Evolutionary conservation across 2,113 vertebrate genomes (phyloP).

Genomic region (Oncorhynchus gorbuscha): DNA sequence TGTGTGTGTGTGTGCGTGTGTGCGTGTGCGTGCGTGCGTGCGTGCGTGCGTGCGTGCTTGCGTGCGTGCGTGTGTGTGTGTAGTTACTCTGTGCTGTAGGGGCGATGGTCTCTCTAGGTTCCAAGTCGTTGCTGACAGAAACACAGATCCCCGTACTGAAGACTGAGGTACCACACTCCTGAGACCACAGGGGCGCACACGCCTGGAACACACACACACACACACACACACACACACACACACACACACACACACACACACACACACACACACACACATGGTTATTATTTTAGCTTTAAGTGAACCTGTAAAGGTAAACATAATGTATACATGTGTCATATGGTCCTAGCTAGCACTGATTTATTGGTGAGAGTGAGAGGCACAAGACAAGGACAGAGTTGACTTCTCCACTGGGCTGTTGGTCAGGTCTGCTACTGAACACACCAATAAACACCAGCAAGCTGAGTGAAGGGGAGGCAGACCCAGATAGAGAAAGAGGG

Average conservation of each 20-base stretch:
- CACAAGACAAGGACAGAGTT: too few relatives aligned
- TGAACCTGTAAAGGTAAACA: background rate
- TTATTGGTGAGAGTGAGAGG: slow-evolving; percentile 15
- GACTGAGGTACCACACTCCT: slow-evolving; percentile 88
- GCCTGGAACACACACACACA: slow-evolving; percentile 69
- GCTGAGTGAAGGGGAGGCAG: slow-evolving; percentile 10
- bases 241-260: slow-evolving; percentile 33
- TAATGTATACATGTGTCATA: too few relatives aligned
- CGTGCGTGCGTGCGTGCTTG: too few relatives aligned
- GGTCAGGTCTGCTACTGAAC: too few relatives aligned
- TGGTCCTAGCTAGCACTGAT: slow-evolving; percentile 4
- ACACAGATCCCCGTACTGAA: slow-evolving; percentile 92
- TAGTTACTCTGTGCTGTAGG: slow-evolving; percentile 87
- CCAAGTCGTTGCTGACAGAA: slow-evolving; percentile 77
- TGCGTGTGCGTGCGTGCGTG: too few relatives aligned
- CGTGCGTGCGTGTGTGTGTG: background rate
- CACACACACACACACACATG: slow-evolving; percentile 26
- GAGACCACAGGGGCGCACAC: slow-evolving; percentile 94
- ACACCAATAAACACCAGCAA: too few relatives aligned
- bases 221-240: slow-evolving; percentile 21
- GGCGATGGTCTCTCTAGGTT: slow-evolving; percentile 73
- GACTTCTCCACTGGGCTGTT: too few relatives aligned
- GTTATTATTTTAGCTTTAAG: background rate
- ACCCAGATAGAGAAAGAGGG: slow-evolving; percentile 20
- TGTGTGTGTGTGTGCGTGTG: too few relatives aligned